These are phyloP conservation scores for Galleria mellonella DNA, from an alignment of 1,140 invertebrate species.

Conservation along the genomic window DNA sequence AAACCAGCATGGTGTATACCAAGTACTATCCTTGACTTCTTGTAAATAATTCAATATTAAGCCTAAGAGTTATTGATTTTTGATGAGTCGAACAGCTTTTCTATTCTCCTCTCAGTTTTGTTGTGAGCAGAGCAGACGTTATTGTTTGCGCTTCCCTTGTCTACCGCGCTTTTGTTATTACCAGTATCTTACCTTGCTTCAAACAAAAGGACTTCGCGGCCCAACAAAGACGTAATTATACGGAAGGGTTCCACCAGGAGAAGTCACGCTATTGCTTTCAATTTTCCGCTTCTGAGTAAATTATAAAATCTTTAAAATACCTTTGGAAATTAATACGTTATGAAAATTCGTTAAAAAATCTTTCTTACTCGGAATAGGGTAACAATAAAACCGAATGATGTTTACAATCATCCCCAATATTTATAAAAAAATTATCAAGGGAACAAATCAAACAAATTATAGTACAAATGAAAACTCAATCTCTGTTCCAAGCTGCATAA, in stretches of 20 bases:
- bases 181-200: constrained; percentile 31
- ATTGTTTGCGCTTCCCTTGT: constrained; percentile 57
- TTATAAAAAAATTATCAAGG: too few species aligned
- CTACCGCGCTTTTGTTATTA: constrained; percentile 62
- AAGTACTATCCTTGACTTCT: too few species aligned
- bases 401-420: too few species aligned
- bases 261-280: constrained; percentile 20
- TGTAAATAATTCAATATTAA: too few species aligned
- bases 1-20: too few species aligned
- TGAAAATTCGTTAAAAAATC: too few species aligned
- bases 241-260: constrained; percentile 33
- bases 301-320: not conserved
- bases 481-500: too few species aligned
- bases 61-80: constrained; percentile 24
- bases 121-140: constrained; percentile 54
- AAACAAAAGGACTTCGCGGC: constrained; percentile 59
- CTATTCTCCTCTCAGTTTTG: constrained; percentile 30
- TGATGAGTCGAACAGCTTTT: constrained; percentile 33
- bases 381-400: too few species aligned
- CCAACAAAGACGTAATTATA: constrained; percentile 66
- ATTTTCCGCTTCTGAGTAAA: constrained; percentile 6
- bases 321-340: too few species aligned
- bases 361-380: too few species aligned
- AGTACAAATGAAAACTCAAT: too few species aligned
- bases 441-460: too few species aligned